Percentiles rank a stretch among this genome's conserved stretches.
Evolutionary conservation across 2,888 invertebrate genomes (phyloP).

Genomic region (Mallateleia sp.): DNA sequence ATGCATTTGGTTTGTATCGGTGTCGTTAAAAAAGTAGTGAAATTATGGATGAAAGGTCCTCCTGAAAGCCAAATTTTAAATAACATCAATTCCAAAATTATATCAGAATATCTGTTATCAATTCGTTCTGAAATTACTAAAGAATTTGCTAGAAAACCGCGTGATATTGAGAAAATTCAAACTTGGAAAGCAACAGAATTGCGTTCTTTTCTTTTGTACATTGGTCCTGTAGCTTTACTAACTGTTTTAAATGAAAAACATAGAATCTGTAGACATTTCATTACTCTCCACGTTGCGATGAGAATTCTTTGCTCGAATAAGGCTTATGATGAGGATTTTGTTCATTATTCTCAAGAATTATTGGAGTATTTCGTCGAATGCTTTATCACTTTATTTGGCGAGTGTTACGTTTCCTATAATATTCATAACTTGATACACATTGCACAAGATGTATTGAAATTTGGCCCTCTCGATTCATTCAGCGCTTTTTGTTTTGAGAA

Average conservation of each 20-base stretch:
- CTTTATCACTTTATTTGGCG: background rate
- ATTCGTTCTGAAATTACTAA: background rate
- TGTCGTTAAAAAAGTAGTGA: background rate
- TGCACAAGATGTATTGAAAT: constrained; percentile 5
- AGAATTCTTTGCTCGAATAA: background rate
- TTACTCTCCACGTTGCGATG: background rate
- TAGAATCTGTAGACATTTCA: background rate
- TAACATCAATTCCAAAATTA: background rate
- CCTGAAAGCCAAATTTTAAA: background rate
- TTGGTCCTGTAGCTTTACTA: background rate
- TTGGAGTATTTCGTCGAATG: background rate
- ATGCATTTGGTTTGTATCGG: constrained; percentile 69
- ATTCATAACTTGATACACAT: constrained; percentile 23
- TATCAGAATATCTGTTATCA: background rate
- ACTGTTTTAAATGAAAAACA: no score
- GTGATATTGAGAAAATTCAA: background rate
- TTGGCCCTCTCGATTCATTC: constrained; percentile 14
- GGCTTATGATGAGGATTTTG: background rate
- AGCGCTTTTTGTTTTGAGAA: constrained; percentile 9
- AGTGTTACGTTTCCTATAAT: constrained; percentile 27
- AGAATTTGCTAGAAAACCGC: background rate
- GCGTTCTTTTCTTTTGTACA: background rate
- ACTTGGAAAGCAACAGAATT: background rate
- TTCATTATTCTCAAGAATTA: background rate
- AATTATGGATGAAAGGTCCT: background rate